These are phyloP conservation scores for Mareca penelope DNA, from an alignment of 2,797 vertebrate genomes.

Conservation along the genomic window DNA sequence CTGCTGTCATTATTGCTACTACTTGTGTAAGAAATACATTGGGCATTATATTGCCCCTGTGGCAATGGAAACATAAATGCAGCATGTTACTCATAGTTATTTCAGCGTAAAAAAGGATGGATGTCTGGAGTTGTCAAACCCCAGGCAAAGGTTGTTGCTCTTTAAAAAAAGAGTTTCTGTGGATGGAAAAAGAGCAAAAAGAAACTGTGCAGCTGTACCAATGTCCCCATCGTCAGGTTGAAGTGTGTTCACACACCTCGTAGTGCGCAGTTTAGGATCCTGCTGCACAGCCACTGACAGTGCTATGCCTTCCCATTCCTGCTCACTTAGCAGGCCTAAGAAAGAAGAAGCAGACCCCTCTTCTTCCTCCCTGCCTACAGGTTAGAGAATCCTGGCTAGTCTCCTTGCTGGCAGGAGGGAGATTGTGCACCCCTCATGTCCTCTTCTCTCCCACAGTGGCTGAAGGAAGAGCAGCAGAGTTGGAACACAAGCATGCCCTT, in stretches of 20 bases:
- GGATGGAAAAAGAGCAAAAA: neutral
- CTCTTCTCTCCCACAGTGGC: no score
- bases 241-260: neutral
- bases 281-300: accelerated
- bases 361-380: accelerated
- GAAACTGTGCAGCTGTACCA: neutral
- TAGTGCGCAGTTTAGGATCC: neutral
- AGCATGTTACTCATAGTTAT: accelerated
- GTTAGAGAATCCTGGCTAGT: neutral
- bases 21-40: neutral
- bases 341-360: neutral
- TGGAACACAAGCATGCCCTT: neutral
- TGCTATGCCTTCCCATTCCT: accelerated
- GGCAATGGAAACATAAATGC: neutral
- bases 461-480: accelerated
- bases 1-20: neutral
- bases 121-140: neutral
- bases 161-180: neutral
- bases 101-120: neutral
- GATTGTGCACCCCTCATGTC: accelerated
- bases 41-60: neutral
- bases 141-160: neutral
- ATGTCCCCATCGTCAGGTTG: accelerated
- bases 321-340: neutral
- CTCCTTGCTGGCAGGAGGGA: neutral